phyloP scores from a whole-genome alignment of 2,113 vertebrate genomes.

The Artemisiospiza belli region DNA sequence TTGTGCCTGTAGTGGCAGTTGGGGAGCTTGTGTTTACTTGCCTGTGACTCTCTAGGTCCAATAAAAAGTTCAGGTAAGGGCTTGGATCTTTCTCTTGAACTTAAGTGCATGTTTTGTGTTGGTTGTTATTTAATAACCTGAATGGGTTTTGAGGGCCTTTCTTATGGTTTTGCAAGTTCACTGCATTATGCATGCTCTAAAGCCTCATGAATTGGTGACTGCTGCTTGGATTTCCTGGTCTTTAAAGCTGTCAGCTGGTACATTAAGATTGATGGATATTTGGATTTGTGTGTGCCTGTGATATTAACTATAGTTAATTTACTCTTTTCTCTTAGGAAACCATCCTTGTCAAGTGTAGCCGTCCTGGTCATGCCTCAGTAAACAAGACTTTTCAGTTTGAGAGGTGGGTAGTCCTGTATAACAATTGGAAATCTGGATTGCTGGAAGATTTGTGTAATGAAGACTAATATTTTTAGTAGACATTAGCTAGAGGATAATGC shows the following conservation, averaged over 20 bases:
- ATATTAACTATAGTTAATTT: background rate
- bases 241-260: background rate
- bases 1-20: background rate
- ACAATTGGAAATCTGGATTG: background rate
- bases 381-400: constrained; percentile 72
- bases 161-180: background rate
- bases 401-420: constrained; percentile 54
- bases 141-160: background rate
- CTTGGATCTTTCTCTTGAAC: background rate
- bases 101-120: background rate
- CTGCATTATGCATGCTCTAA: background rate
- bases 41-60: background rate
- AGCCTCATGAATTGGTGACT: background rate
- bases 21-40: background rate
- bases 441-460: background rate
- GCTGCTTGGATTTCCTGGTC: background rate
- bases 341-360: constrained; percentile 49
- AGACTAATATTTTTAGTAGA: background rate
- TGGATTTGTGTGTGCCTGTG: background rate
- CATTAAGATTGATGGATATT: background rate
- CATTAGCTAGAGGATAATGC: background rate
- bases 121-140: background rate
- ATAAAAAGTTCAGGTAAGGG: background rate
- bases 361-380: constrained; percentile 48
- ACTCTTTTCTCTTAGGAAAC: constrained; percentile 67